Evolutionary conservation across 2,113 vertebrate species (phyloP).

Genomic region (Oenanthe melanoleuca): DNA sequence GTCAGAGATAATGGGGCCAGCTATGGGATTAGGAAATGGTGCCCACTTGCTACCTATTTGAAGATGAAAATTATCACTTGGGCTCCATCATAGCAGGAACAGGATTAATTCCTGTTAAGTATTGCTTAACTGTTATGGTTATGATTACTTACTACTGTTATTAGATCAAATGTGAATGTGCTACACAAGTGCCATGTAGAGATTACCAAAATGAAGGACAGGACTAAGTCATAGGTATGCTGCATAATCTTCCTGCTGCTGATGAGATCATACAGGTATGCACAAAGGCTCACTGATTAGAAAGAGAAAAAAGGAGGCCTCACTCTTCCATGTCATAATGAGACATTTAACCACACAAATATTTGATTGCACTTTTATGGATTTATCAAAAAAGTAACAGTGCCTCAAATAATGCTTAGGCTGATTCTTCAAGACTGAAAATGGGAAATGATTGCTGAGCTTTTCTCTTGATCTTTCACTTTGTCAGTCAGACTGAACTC

Average conservation of each 20-base stretch:
- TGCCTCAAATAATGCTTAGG: background rate
- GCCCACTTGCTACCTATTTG: background rate
- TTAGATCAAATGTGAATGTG: background rate
- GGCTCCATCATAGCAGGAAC: background rate
- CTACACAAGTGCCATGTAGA: background rate
- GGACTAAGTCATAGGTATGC: background rate
- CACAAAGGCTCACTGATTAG: conserved; percentile 1
- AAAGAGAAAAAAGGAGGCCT: background rate
- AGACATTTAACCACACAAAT: background rate
- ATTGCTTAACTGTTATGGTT: background rate
- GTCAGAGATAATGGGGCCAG: background rate
- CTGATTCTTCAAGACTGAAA: background rate
- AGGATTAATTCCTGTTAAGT: background rate
- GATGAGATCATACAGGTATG: background rate
- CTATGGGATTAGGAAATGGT: accelerated
- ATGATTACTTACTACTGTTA: background rate
- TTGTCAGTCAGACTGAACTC: background rate
- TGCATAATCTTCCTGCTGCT: background rate
- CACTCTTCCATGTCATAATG: background rate
- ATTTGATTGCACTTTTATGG: background rate
- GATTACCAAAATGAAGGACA: background rate
- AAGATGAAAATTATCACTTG: background rate
- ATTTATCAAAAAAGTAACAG: background rate
- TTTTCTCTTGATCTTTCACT: background rate
- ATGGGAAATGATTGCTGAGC: background rate